Percentiles rank a stretch among this genome's conserved stretches.
Evolutionary conservation across 1,140 invertebrate species (phyloP).

Genomic region (Delia radicum): DNA sequence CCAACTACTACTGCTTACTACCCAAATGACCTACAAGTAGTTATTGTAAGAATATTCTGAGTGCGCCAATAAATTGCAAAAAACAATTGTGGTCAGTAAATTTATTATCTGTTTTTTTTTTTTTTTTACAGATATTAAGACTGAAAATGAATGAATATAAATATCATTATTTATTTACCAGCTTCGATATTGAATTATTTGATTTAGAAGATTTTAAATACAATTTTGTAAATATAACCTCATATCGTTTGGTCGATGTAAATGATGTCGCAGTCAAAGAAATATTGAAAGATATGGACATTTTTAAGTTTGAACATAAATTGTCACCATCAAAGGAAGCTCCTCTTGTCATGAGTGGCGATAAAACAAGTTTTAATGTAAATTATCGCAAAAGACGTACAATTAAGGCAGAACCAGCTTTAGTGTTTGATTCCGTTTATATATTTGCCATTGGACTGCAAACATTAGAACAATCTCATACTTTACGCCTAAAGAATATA

Average conservation of each 20-base stretch:
- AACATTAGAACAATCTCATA: conserved; percentile 65
- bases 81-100: background rate
- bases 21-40: too few relatives aligned
- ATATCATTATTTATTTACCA: conserved; percentile 92
- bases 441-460: conserved; percentile 83
- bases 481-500: conserved; percentile 67
- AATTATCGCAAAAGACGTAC: background rate
- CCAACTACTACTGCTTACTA: too few relatives aligned
- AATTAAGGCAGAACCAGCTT: conserved; percentile 81
- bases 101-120: background rate
- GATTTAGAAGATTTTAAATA: conserved; percentile 93
- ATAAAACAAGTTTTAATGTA: background rate
- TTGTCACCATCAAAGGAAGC: background rate
- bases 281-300: conserved; percentile 78
- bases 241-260: conserved; percentile 82
- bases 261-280: conserved; percentile 74
- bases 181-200: conserved; percentile 87
- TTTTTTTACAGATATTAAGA: conserved; percentile 72
- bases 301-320: conserved; percentile 27
- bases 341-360: background rate
- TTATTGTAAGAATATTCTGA: too few relatives aligned
- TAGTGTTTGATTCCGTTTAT: conserved; percentile 89
- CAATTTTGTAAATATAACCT: conserved; percentile 91
- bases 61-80: too few relatives aligned
- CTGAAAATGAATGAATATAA: conserved; percentile 91